phyloP scores from a whole-genome alignment of 2,113 vertebrate genomes.

The Phylloscopus trochiloides region DNA sequence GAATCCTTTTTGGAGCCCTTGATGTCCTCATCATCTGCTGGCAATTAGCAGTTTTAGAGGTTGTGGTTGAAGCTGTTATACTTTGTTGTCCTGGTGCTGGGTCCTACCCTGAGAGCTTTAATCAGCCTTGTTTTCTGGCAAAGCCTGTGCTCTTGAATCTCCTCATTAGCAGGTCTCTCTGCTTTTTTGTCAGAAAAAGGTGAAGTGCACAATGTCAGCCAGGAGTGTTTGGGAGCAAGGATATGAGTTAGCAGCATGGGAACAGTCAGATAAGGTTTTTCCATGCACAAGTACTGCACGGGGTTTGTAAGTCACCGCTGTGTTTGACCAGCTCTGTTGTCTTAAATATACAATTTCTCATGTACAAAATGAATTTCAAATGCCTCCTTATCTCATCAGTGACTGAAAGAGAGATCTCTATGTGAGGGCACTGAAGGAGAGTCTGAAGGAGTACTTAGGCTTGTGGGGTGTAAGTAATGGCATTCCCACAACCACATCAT shows the following conservation, averaged over 20 bases:
- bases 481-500: background rate
- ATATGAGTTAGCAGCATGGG: background rate
- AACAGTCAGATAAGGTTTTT: conserved; percentile 7
- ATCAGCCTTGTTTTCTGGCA: background rate
- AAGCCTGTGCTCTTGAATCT: background rate
- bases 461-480: background rate
- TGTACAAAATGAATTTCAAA: background rate
- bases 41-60: background rate
- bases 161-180: background rate
- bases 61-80: background rate
- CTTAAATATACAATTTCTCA: background rate
- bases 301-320: background rate
- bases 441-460: background rate
- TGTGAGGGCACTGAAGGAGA: background rate
- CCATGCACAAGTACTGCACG: background rate
- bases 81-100: background rate
- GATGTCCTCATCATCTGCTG: background rate
- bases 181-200: background rate
- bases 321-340: background rate
- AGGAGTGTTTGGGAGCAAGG: background rate
- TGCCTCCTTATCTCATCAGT: background rate
- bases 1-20: background rate
- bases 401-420: background rate
- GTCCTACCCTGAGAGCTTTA: background rate
- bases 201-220: background rate